Evolutionary conservation across 1,140 invertebrate species (phyloP), one percentile per base, ranked within the genome.

Genomic region (Neuroterus valhalla): DNA sequence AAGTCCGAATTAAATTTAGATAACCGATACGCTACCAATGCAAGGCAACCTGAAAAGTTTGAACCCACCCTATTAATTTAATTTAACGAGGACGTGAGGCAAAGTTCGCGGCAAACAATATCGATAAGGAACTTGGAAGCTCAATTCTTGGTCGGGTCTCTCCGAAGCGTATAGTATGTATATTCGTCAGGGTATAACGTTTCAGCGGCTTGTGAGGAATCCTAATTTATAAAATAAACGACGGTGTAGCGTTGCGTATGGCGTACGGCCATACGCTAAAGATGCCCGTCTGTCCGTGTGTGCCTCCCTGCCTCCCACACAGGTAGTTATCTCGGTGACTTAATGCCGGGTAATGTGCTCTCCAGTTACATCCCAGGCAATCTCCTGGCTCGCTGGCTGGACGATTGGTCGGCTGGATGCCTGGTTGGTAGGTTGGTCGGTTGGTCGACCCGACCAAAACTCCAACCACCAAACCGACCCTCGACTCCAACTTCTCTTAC

Each of bases 281-380:
- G 75, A 75, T 72, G 46, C 62, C 42, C 74, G 44, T 70, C 70
- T 66, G 77, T n/a, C n/a, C n/a, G n/a, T n/a, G n/a, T n/a, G n/a
- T n/a, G n/a, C n/a, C n/a, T n/a, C n/a, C n/a, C n/a, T 83, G 85
- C 86, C 86, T 86, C 87, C 85, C 87, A 88, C 86, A 83, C 87
- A 85, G 82, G 83, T 85, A 86, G 86, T 88, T 88, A 88, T 88
- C 87, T 87, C 86, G 82, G 86, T 88, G 87, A 89, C 87, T 88
- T 88, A 88, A 88, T 88, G 85, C 84, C 83, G 82, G 85, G 83
- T 89, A 88, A 89, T 88, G 86, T 84, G 83, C 82, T 87, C 86
- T 87, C 85, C 86, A 84, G 85, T 88, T 88, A 87, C 85, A 87
- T 84, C 81, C 85, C 83, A 77, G 79, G 68, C 81, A 84, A 85